These are phyloP conservation scores for Apeltes quadracus DNA, from an alignment of 2,113 vertebrate genomes.

Conservation along the genomic window DNA sequence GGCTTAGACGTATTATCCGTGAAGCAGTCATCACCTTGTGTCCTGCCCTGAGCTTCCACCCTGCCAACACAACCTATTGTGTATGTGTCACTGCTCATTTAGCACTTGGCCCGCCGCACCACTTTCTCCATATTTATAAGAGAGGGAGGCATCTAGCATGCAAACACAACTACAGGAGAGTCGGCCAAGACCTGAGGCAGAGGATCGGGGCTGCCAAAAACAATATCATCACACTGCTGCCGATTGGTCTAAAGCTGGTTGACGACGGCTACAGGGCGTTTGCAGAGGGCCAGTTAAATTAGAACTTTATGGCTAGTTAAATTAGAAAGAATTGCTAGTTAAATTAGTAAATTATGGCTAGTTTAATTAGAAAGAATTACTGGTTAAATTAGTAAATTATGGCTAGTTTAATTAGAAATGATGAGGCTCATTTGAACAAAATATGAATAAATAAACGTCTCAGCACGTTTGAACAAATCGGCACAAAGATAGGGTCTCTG, in stretches of 20 bases:
- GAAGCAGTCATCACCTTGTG: background rate
- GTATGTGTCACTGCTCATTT: slow-evolving; percentile 23
- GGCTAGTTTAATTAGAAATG: background rate
- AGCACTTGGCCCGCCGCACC: slow-evolving; percentile 1
- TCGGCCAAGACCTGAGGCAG: slow-evolving; percentile 10
- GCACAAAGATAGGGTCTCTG: background rate
- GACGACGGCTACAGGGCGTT: background rate
- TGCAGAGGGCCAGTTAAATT: background rate
- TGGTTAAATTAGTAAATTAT: background rate
- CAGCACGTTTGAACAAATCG: background rate
- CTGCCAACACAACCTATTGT: slow-evolving; percentile 12
- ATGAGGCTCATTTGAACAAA: background rate
- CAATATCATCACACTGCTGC: background rate
- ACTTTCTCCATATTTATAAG: slow-evolving; percentile 28
- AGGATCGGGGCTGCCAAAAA: background rate
- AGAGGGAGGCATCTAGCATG: slow-evolving; percentile 1
- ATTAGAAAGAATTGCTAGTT: too few species aligned
- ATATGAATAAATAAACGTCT: background rate
- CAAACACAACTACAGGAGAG: background rate
- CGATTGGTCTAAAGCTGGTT: background rate
- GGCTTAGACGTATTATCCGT: background rate
- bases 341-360: background rate
- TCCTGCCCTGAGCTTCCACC: background rate
- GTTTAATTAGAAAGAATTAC: background rate
- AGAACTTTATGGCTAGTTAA: background rate